These are phyloP conservation scores for Vanacampus margaritifer DNA, from an alignment of 2,113 vertebrate genomes.

Conservation along the genomic window DNA sequence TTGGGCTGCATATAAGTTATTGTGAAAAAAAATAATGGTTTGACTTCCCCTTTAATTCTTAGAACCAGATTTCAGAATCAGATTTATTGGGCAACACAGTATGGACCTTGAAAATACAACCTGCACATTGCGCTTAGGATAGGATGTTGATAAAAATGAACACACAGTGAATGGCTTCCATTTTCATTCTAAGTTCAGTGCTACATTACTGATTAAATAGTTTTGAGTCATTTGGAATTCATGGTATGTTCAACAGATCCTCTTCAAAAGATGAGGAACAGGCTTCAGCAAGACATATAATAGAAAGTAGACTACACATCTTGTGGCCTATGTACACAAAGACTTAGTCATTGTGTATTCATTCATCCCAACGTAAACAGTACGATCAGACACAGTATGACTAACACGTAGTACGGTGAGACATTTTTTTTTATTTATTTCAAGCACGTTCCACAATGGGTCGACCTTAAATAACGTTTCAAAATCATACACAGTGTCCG, in stretches of 20 bases:
- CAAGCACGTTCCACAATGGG: slow-evolving; percentile 31
- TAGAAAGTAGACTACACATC: slow-evolving; percentile 45
- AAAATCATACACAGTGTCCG: slow-evolving; percentile 14
- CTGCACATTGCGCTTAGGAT: too few relatives aligned
- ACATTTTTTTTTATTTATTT: slow-evolving; percentile 36
- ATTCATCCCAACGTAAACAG: slow-evolving; percentile 39
- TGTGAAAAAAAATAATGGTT: too few relatives aligned
- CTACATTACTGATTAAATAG: background rate
- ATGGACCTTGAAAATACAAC: too few relatives aligned
- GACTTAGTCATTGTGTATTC: slow-evolving; percentile 35
- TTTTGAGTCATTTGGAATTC: background rate
- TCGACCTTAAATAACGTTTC: slow-evolving; percentile 6
- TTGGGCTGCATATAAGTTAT: too few relatives aligned
- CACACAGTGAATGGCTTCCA: too few relatives aligned
- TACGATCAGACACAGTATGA: too few relatives aligned
- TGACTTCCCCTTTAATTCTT: too few relatives aligned
- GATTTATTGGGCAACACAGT: too few relatives aligned
- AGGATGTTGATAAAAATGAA: too few relatives aligned
- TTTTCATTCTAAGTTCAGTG: background rate
- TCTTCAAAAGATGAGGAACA: background rate
- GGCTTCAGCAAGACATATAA: slow-evolving; percentile 9
- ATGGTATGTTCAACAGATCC: background rate
- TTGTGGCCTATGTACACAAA: slow-evolving; percentile 15
- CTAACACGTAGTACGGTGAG: too few relatives aligned
- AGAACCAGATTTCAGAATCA: too few relatives aligned